Conservation (phyloP, 1,140 invertebrate genomes). For the Plectus sambesii region DNA sequence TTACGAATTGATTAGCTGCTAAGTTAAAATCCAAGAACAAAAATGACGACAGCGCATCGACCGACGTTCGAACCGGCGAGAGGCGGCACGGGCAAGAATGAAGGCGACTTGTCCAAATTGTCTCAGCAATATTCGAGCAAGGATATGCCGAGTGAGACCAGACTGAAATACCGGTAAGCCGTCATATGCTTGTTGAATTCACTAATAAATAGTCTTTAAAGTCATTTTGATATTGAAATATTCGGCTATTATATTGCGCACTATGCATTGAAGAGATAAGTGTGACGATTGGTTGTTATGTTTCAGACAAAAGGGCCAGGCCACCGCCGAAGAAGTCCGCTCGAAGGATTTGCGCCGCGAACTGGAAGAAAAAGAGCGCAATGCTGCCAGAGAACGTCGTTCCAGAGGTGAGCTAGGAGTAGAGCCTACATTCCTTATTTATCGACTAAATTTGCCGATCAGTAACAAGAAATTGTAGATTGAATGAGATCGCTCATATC, state of each 20-base stretch:
- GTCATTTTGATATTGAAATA: too few relatives aligned
- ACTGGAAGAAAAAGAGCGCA: constrained; percentile 76
- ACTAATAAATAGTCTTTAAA: constrained; percentile 3
- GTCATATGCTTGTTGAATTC: too few relatives aligned
- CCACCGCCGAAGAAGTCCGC: constrained; percentile 73
- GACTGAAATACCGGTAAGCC: constrained; percentile 97
- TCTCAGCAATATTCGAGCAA: constrained; percentile 95
- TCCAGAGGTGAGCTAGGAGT: too few relatives aligned
- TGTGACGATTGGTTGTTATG: constrained; percentile 11
- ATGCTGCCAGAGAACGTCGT: constrained; percentile 16
- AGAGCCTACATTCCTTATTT: too few relatives aligned
- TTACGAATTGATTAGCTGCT: too few relatives aligned
- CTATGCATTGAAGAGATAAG: not conserved
- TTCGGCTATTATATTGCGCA: too few relatives aligned
- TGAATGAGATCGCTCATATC: too few relatives aligned
- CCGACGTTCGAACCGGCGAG: constrained; percentile 94
- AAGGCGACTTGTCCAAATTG: constrained; percentile 90
- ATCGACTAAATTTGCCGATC: too few relatives aligned
- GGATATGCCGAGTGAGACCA: constrained; percentile 89
- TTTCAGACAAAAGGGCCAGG: constrained; percentile 82
- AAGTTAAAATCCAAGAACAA: too few relatives aligned
- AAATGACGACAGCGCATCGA: constrained; percentile 91
- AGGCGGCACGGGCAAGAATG: constrained; percentile 79
- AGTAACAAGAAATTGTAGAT: too few relatives aligned
- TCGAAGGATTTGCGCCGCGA: constrained; percentile 78